Conservation (phyloP, 2,888 invertebrate genomes). For the Mesorhabditis belari region DNA sequence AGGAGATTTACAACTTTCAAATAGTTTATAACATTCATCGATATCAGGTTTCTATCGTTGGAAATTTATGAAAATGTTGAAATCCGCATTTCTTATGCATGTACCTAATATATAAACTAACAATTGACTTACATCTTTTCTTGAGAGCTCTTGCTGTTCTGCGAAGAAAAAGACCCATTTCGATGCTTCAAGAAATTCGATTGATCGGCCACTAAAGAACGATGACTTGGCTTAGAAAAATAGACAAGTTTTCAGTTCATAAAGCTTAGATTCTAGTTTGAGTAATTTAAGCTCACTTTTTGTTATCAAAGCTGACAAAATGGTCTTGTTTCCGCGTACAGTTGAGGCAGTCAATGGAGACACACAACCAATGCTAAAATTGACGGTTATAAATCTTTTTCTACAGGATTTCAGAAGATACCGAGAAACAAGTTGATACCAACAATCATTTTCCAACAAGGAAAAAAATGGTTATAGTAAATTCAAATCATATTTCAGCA, state of each 20-base stretch:
- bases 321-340: conserved; percentile 70
- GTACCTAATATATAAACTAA: no score
- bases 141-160: conserved; percentile 70
- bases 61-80: no score
- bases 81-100: no score
- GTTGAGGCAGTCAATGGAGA: conserved; percentile 83
- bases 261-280: background rate
- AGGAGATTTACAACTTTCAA: no score
- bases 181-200: conserved; percentile 1
- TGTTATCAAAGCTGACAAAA: conserved; percentile 1
- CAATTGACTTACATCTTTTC: background rate
- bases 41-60: no score
- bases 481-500: no score
- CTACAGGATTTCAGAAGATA: background rate
- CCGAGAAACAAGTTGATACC: no score
- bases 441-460: no score
- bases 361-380: conserved; percentile 64
- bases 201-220: conserved; percentile 3
- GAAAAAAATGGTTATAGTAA: no score
- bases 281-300: background rate
- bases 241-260: background rate
- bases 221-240: no score
- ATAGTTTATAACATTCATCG: no score
- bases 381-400: no score
- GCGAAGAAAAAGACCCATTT: conserved; percentile 81